Conservation (phyloP, 2,797 vertebrate species). For the Dromococcyx pavoninus region DNA sequence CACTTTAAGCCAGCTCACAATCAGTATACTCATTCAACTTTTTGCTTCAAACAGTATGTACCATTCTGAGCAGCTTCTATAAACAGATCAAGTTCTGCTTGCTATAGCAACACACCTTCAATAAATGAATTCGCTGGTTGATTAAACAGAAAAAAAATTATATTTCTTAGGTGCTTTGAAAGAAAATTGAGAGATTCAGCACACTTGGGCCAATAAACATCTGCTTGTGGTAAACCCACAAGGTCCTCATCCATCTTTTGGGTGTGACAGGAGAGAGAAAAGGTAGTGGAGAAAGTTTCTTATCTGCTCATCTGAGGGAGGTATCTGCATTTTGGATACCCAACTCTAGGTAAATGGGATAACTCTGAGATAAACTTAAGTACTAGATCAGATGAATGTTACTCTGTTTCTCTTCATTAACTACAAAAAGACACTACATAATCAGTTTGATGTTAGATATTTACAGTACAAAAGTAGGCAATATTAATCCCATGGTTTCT, state of each 20-base stretch:
- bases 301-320: background rate
- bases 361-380: background rate
- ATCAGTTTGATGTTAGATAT: background rate
- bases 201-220: background rate
- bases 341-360: background rate
- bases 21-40: conserved; percentile 29
- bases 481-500: background rate
- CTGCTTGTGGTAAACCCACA: background rate
- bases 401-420: background rate
- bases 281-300: background rate
- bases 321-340: background rate
- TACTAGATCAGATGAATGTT: background rate
- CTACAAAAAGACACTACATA: background rate
- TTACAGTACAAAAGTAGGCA: background rate
- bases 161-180: background rate
- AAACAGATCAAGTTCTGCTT: conserved; percentile 33
- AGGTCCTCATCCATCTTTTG: background rate
- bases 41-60: conserved; percentile 36
- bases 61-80: conserved; percentile 40
- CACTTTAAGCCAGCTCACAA: conserved; percentile 47
- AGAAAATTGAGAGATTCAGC: background rate
- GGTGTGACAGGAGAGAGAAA: background rate
- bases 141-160: background rate
- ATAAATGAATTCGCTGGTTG: background rate
- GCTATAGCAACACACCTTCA: conserved; percentile 49